Evolutionary conservation across 2,113 vertebrate species (phyloP), one percentile per base, ranked within the genome.

Genomic region (Percina caprodes): DNA sequence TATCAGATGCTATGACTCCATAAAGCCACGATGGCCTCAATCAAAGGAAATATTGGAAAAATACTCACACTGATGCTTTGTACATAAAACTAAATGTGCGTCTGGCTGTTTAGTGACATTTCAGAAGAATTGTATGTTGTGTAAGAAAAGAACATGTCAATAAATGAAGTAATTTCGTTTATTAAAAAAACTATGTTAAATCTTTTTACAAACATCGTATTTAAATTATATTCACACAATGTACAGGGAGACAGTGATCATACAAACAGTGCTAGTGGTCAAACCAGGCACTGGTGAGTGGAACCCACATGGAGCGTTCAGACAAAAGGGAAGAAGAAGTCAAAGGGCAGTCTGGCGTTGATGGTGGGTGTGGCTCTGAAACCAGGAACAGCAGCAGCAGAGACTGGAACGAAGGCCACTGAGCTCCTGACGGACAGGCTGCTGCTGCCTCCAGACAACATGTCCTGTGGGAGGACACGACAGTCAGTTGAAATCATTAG

Each of bases 261-360:
- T 5, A n/a, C 10, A 69, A 18, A 65, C 48, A n/a, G 12, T 30
- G 23, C 2, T 42, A 2, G 48, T 12, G 14, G 74, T 45, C 4
- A n/a, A 0, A 55, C 30, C 52, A 26, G 6, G 30, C 30, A 30
- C 30, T 42, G 54, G 21, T 45, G 11, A 54, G 7, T 54, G 14
- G 15, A 69, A 21, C 2, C 9, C 26, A 6, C 4, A 21, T 2
- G 24, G 49, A 39, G 14, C 2, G 11, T 2, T 94, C 90, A 99
- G 23, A 96, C 93, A 84, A 99, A 99, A 0, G 97, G 98, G 79
- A 97, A 97, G 94, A 99, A 99, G 89, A 99, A 99, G 88, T 97
- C 94, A 61, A 94, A 96, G 7, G 97, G 97, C 74, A 99, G 94
- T 80, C 94, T 97, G 85, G 94, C 95, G 5, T 97, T 75, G 68